phyloP scores from a whole-genome alignment of 2,888 invertebrate genomes.

The Drosophila meridionalis region DNA sequence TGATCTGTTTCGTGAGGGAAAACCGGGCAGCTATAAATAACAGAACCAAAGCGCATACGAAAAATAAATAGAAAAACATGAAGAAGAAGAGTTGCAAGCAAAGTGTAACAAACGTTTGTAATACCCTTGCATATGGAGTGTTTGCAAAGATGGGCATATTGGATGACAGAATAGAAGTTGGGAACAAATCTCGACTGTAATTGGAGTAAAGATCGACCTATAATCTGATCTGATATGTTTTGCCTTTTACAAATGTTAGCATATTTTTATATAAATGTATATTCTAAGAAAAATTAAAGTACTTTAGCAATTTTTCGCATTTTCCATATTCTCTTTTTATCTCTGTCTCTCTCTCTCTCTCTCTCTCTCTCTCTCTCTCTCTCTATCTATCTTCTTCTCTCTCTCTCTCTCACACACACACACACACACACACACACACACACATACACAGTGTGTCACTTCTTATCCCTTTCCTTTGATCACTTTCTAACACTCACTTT shows the following conservation, averaged over 20 bases:
- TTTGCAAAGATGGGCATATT: background rate
- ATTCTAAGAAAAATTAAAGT: too few species aligned
- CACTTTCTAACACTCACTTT: too few species aligned
- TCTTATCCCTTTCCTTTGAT: too few species aligned
- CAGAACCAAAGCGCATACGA: constrained; percentile 25
- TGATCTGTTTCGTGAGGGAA: constrained; percentile 77
- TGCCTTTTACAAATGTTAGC: too few species aligned
- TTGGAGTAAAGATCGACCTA: background rate
- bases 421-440: too few species aligned
- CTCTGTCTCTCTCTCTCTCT: background rate
- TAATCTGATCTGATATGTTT: too few species aligned
- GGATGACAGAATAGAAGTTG: background rate
- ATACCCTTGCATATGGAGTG: constrained; percentile 4
- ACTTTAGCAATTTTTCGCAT: too few species aligned
- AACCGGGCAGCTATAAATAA: constrained; percentile 69
- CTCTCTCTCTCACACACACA: background rate
- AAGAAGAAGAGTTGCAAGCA: constrained; percentile 23
- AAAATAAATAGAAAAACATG: constrained; percentile 1
- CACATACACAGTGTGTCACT: too few species aligned
- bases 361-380: background rate
- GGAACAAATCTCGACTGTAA: background rate
- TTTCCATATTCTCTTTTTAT: too few species aligned
- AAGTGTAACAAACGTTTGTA: constrained; percentile 45
- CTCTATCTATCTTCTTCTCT: background rate
- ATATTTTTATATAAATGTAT: too few species aligned